Evolutionary conservation across 2,888 invertebrate species (phyloP), one percentile per base, ranked within the genome.

Genomic region (Chloroclystis v-ata): DNA sequence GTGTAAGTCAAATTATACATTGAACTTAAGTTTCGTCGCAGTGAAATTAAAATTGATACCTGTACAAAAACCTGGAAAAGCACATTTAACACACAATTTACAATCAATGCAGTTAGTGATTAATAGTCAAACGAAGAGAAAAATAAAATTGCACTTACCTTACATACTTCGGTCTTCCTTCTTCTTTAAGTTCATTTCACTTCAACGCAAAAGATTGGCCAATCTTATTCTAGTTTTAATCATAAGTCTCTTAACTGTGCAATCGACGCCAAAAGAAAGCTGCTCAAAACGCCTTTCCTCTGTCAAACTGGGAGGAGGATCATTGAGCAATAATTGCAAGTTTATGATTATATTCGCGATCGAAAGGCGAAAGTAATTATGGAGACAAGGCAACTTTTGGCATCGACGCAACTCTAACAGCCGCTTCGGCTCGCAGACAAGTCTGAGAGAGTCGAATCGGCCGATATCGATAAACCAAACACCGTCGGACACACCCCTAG

Each of bases 401-500:
- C 78, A 74, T 75, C 77, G 78, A 73, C 63, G 58, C 62, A 65
- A 69, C 78, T 72, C 70, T 77, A 79, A 69, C 60, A 77, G 60
- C 70, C 75, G 65, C 63, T 56, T 56, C 51, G 41, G 55, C 58
- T 55, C 52, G 45, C 51, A 57, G 52, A 50, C 48, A 43, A 44
- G 51, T 57, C 26, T 43, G 45, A 48, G 57, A 54, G 59, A 44
- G 53, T 67, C 67, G 56, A 74, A 67, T 63, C 63, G 51, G 67
- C 57, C 64, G 69, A 67, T 61, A 62, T 73, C 72, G 69, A 73
- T 76, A 72, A 74, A 66, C 77, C 78, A 79, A 78, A 80, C 84
- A 82, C 83, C 77, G 79, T 82, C 85, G 80, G 83, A 80, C 78
- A 80, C 78, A 74, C 78, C 80, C 74, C 61, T 72, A 60, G 56